Conservation (phyloP, 2,113 vertebrate species). For the Peucedramus taeniatus region DNA sequence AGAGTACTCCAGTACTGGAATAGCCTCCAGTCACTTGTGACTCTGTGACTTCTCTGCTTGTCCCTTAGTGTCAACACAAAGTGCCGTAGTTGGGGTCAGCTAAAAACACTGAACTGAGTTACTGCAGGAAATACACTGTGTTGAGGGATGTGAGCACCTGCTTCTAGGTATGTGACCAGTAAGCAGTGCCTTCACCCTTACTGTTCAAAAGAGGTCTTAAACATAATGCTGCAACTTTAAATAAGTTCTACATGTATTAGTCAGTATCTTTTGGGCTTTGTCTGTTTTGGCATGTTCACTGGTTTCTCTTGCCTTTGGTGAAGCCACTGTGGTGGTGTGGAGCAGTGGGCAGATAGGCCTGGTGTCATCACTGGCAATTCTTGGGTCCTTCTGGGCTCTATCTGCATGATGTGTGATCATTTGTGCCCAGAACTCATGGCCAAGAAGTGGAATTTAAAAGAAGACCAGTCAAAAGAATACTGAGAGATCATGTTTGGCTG, state of each 20-base stretch:
- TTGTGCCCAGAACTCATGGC: background rate
- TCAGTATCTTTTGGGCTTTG: background rate
- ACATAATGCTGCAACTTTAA: background rate
- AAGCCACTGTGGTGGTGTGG: background rate
- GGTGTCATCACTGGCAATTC: background rate
- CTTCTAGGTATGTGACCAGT: background rate
- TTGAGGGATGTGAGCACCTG: background rate
- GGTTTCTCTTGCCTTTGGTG: background rate
- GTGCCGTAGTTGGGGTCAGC: background rate
- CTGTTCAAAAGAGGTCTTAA: background rate
- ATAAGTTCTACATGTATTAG: background rate
- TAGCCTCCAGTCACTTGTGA: background rate
- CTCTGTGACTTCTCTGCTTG: background rate
- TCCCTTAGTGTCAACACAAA: background rate
- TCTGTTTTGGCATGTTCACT: background rate
- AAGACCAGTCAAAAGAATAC: background rate
- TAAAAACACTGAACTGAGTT: background rate
- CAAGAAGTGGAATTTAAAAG: background rate
- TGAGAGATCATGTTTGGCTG: background rate
- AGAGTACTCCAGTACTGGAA: background rate
- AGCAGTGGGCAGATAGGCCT: background rate
- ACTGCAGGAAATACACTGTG: background rate
- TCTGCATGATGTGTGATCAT: background rate
- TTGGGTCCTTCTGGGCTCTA: background rate
- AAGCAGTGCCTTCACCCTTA: background rate